Evolutionary conservation across 1,140 invertebrate species (phyloP).

Genomic region (Druon quercuslanigerum): DNA sequence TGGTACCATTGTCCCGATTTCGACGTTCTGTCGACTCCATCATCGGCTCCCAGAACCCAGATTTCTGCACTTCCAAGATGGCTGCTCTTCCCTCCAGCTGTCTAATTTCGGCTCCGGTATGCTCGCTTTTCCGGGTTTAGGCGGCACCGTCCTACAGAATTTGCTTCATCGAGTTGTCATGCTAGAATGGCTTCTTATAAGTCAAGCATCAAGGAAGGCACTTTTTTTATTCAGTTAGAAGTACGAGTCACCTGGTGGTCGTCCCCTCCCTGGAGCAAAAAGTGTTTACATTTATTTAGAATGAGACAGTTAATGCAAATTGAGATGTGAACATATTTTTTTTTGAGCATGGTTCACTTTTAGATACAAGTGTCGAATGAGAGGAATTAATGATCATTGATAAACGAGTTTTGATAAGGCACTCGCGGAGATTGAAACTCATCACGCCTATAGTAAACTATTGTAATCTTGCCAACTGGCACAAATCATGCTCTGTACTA

Average conservation of each 20-base stretch:
- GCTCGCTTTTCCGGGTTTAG: conserved; percentile 29
- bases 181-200: background rate
- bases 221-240: background rate
- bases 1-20: conserved; percentile 11
- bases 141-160: background rate
- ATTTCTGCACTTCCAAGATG: conserved; percentile 59
- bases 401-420: background rate
- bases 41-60: conserved; percentile 25
- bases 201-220: background rate
- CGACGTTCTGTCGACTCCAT: conserved; percentile 29
- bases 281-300: conserved; percentile 16
- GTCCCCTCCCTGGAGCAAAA: conserved; percentile 5
- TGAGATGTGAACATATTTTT: background rate
- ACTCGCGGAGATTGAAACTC: conserved; percentile 37
- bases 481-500: conserved; percentile 13
- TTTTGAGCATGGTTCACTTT: background rate
- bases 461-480: conserved; percentile 37
- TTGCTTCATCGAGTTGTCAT: conserved; percentile 3
- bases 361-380: background rate
- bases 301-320: background rate
- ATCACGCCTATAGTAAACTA: background rate
- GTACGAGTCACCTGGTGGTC: conserved; percentile 8
- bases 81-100: conserved; percentile 66
- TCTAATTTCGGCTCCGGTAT: conserved; percentile 61
- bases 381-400: background rate